These are phyloP conservation scores for Mythimna lalbum DNA, from an alignment of 2,888 invertebrate species.

Conservation along the genomic window DNA sequence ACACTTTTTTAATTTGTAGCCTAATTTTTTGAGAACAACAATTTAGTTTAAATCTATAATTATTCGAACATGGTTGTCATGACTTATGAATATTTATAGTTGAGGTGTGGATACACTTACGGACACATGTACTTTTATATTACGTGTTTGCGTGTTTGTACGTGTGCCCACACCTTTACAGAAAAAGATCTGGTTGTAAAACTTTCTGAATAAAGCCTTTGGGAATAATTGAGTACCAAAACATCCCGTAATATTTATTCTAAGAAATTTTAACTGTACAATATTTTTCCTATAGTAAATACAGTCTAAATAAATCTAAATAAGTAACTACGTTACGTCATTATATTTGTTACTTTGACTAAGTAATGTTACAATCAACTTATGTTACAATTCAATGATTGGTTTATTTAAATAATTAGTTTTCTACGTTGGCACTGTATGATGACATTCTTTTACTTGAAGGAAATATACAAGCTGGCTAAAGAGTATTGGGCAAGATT, in stretches of 20 bases:
- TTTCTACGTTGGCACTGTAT: constrained; percentile 59
- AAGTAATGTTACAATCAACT: constrained; percentile 63
- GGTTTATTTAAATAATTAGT: constrained; percentile 54
- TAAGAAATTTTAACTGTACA: constrained; percentile 61
- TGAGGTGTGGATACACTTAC: constrained; percentile 23
- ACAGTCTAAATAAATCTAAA: constrained; percentile 54
- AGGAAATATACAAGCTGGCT: not conserved
- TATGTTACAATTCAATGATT: constrained; percentile 63
- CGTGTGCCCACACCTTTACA: constrained; percentile 30
- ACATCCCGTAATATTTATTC: constrained; percentile 22
- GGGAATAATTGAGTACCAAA: constrained; percentile 17
- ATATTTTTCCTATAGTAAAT: constrained; percentile 57
- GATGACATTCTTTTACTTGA: constrained; percentile 36
- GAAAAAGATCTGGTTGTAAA: constrained; percentile 30
- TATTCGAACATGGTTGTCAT: constrained; percentile 37
- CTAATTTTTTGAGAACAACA: constrained; percentile 48
- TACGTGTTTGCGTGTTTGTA: not conserved
- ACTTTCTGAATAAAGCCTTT: constrained; percentile 18
- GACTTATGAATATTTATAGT: constrained; percentile 25
- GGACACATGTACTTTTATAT: not conserved
- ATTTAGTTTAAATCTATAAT: constrained; percentile 47
- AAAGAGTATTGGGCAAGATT: not conserved
- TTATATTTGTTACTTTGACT: constrained; percentile 65
- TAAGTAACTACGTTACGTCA: constrained; percentile 68
- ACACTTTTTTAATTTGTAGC: constrained; percentile 41